Evolutionary conservation across 2,113 vertebrate genomes (phyloP), one percentile per base, ranked within the genome.

Genomic region (Poeciliopsis turrubarensis): DNA sequence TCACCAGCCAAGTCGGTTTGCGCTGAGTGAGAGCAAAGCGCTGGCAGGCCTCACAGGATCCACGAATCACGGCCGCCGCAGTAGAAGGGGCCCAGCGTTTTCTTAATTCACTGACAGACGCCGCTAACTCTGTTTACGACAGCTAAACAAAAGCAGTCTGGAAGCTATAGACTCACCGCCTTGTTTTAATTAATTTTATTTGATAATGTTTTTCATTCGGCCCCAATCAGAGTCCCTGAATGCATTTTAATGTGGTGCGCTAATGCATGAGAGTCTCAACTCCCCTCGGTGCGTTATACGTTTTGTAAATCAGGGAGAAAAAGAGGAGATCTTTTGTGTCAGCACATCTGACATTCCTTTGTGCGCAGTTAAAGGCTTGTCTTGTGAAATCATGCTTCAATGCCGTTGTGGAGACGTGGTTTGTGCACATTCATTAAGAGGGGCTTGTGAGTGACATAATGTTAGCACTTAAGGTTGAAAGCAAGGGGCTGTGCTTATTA

Each of bases 11-110:
- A 80, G 81, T 85, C 82, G 63, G 79, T 86, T 86, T 32, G 82
- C 69, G 89, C 80, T 93, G 89, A 93, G 89, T 89, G 92, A 91
- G 87, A 86, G 73, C 41, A 68, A 84, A 72, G 82, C 63, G 74
- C 87, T 91, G 90, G 90, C 81, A 68, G 76, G 86, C 82, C 86
- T 91, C 83, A 79, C 71, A 83, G 83, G 84, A 88, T 86, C 83
- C 65, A 63, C 61, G 89, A 84, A 86, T 84, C 66, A 80, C 90
- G 85, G 86, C 87, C 87, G 67, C 81, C 72, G 2, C 75, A 72
- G 79, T 65, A 90, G 73, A 90, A 87, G 83, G 79, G 84, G 70
- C 83, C 83, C 82, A 74, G 75, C 81, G 82, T 87, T 87, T 86
- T 82, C 80, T 71, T 78, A 87, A 92, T 89, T 86, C 81, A 82